Evolutionary conservation across 2,888 invertebrate genomes (phyloP).

Genomic region (Mechanitis mazaeus): DNA sequence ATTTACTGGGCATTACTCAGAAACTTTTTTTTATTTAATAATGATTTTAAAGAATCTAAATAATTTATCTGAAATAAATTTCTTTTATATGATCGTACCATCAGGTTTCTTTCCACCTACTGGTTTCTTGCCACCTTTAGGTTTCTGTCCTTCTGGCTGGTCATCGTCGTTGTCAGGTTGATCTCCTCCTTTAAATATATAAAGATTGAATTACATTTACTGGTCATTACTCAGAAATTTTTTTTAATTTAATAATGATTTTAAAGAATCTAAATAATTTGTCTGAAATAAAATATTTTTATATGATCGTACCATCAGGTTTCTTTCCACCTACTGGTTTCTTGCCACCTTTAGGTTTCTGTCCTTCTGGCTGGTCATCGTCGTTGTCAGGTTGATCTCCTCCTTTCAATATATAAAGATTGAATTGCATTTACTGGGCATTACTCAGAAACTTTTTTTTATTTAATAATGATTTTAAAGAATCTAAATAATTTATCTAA

Average conservation of each 20-base stretch:
- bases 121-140: constrained; percentile 2
- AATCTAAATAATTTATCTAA: too few species aligned
- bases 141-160: not conserved
- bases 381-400: not conserved
- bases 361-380: not conserved
- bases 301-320: not conserved
- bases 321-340: not conserved
- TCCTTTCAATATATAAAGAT: not conserved
- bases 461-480: too few species aligned
- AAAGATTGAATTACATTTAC: too few species aligned
- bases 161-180: not conserved
- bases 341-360: constrained; percentile 4
- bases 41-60: too few species aligned
- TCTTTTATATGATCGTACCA: not conserved
- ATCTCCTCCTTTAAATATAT: too few species aligned
- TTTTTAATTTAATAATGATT: not conserved
- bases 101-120: not conserved
- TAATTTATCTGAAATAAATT: too few species aligned
- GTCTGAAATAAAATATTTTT: not conserved
- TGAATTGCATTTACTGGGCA: too few species aligned
- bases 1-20: too few species aligned
- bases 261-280: not conserved
- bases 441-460: too few species aligned
- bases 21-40: too few species aligned
- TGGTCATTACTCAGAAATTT: too few species aligned